phyloP scores from a whole-genome alignment of 2,888 invertebrate genomes.

The Chymomyza fuscimana region DNA sequence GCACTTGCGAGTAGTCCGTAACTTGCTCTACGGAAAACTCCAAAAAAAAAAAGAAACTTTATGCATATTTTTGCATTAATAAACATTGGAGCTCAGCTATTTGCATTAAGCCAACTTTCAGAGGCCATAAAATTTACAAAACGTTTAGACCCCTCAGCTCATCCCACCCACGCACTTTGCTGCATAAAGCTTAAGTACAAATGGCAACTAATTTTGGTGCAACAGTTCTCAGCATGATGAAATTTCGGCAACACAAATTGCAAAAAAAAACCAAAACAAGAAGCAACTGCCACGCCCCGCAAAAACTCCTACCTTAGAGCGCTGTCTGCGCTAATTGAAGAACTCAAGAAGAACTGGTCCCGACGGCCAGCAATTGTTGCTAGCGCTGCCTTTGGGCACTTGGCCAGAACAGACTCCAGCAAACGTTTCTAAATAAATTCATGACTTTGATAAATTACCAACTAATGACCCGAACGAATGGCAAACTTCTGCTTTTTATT shows the following conservation, averaged over 20 bases:
- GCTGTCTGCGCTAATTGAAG: not conserved
- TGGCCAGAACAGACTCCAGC: not conserved
- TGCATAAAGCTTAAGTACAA: not conserved
- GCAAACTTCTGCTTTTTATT: conserved; percentile 58
- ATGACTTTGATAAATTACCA: conserved; percentile 73
- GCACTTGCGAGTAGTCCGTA: too few species aligned
- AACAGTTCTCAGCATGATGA: not conserved
- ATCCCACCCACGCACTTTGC: not conserved
- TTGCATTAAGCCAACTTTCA: not conserved
- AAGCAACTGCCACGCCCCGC: not conserved
- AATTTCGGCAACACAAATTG: conserved; percentile 35
- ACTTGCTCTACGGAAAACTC: too few species aligned
- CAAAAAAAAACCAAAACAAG: not conserved
- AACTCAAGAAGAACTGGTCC: not conserved
- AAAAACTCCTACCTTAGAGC: not conserved
- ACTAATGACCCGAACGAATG: conserved; percentile 69
- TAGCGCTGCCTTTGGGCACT: not conserved
- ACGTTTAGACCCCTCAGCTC: not conserved
- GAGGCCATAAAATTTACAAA: not conserved
- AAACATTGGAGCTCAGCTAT: not conserved
- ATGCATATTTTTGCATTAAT: conserved; percentile 41
- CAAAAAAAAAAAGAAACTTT: conserved; percentile 11
- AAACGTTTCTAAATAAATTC: conserved; percentile 47
- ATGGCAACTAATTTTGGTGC: not conserved
- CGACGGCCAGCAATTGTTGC: not conserved